A percentile compares a stretch with the other conserved stretches of the same genome.
Evolutionary conservation across 2,888 invertebrate genomes (phyloP).

Genomic region (Thymelicus acteon): DNA sequence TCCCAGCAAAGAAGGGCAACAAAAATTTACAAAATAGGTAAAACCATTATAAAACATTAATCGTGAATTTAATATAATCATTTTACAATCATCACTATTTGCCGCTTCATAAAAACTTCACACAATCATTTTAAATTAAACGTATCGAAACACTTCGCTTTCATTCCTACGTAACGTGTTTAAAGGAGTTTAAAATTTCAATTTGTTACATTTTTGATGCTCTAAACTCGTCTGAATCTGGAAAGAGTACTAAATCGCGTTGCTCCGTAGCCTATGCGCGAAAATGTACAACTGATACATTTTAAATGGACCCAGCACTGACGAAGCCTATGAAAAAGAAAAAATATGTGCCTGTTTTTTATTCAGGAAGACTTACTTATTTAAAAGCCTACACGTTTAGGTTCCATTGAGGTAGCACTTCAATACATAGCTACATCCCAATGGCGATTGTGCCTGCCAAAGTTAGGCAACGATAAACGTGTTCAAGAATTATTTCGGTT

Average conservation of each 20-base stretch:
- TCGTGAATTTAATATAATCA: no score
- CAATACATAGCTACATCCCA: no score
- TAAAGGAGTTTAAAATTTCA: not conserved
- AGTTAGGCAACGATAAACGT: no score
- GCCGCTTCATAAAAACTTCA: not conserved
- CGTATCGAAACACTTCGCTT: no score
- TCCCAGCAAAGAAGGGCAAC: not conserved
- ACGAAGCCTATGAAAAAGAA: conserved; percentile 13
- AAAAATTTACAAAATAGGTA: not conserved
- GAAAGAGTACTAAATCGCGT: not conserved
- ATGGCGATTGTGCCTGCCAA: no score
- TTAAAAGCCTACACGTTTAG: conserved; percentile 10
- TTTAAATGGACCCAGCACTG: conserved; percentile 26
- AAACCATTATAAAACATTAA: not conserved
- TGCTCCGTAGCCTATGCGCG: not conserved
- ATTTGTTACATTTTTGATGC: not conserved
- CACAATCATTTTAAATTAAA: no score
- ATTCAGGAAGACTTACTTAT: conserved; percentile 18
- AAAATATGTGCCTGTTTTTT: conserved; percentile 18
- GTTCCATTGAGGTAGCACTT: not conserved
- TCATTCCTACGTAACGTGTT: no score
- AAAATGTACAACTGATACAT: conserved; percentile 13
- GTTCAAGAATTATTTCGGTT: no score
- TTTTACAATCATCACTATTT: no score
- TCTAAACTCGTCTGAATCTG: not conserved